These are phyloP conservation scores for Pristionchus fissidentatus DNA, from an alignment of 2,888 invertebrate species.

Conservation along the genomic window DNA sequence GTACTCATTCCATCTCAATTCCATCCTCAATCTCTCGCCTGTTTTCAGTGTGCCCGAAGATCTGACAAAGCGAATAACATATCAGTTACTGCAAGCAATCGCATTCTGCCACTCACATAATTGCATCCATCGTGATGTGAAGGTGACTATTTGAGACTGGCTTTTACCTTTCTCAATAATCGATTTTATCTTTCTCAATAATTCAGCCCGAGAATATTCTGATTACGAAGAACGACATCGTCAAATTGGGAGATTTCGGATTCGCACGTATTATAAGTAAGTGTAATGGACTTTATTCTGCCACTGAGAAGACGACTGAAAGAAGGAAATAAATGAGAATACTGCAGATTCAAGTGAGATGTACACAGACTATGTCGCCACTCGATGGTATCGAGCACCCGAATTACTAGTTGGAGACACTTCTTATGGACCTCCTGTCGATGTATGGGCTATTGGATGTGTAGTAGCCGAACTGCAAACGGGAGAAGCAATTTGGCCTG, in stretches of 20 bases:
- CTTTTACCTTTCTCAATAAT: background rate
- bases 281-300: constrained; percentile 56
- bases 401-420: constrained; percentile 84
- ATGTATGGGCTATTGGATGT: constrained; percentile 95
- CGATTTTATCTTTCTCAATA: background rate
- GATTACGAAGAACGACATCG: constrained; percentile 90
- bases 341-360: constrained; percentile 89
- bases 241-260: constrained; percentile 98
- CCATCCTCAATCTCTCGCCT: background rate
- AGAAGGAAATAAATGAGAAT: background rate
- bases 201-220: constrained; percentile 99
- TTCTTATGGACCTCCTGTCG: constrained; percentile 83
- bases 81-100: constrained; percentile 94
- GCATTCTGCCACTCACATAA: constrained; percentile 96
- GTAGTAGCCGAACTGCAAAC: constrained; percentile 79
- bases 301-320: background rate
- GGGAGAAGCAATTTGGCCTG: constrained; percentile 93
- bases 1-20: constrained; percentile 76
- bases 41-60: constrained; percentile 83
- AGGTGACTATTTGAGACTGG: background rate
- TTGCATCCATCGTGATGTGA: constrained; percentile 70
- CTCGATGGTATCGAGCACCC: constrained; percentile 97
- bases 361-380: constrained; percentile 99
- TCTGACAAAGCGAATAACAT: constrained; percentile 90
- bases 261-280: constrained; percentile 92